Conservation (phyloP, 35 echinoderm and acorn worm genomes). For the Apostichopus californicus region DNA sequence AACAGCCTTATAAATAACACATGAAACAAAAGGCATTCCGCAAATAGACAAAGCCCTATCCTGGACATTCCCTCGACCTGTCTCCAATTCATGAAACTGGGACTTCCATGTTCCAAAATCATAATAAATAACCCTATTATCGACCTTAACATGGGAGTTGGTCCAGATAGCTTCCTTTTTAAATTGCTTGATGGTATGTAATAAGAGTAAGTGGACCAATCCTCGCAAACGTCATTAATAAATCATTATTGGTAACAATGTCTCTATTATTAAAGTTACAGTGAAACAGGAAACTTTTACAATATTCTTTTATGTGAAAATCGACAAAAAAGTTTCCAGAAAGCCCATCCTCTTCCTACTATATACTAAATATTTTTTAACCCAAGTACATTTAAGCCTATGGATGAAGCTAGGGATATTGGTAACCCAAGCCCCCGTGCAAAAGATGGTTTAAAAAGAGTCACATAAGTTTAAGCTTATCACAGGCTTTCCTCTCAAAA, state of each 20-base stretch:
- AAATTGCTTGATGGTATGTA: not conserved
- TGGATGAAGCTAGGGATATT: not conserved
- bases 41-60: not conserved
- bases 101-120: not conserved
- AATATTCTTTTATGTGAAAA: not conserved
- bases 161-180: not conserved
- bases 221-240: not conserved
- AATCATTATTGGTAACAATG: slow-evolving; percentile 2
- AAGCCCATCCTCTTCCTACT: not conserved
- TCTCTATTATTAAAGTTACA: not conserved
- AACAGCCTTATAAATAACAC: not conserved
- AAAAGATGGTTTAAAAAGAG: not conserved
- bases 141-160: not conserved
- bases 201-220: not conserved
- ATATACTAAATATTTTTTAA: not conserved
- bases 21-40: not conserved
- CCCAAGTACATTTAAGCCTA: not conserved
- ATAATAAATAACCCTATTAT: no score
- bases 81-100: not conserved
- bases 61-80: not conserved
- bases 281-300: not conserved
- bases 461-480: not conserved
- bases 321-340: not conserved
- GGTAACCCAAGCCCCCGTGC: not conserved
- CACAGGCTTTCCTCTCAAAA: not conserved